Evolutionary conservation across 2,888 invertebrate species (phyloP).

Genomic region (Pinctada fucata): DNA sequence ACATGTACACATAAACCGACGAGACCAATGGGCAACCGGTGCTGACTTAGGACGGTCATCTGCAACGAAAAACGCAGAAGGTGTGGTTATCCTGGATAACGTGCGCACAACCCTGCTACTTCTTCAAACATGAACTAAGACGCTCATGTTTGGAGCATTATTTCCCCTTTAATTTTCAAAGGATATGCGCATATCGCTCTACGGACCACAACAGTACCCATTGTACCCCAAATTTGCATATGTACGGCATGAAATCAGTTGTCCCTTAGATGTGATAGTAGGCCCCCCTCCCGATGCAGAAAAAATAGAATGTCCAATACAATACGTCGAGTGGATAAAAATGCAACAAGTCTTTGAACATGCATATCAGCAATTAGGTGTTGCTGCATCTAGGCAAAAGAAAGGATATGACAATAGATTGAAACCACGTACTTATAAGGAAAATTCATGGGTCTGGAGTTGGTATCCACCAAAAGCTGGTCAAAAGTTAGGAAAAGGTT

Average conservation of each 20-base stretch:
- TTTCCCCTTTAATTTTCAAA: too few species aligned
- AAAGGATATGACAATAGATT: slow-evolving; percentile 33
- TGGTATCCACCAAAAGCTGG: slow-evolving; percentile 42
- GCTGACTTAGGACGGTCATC: too few species aligned
- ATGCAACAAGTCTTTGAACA: slow-evolving; percentile 31
- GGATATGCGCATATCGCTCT: slow-evolving; percentile 39
- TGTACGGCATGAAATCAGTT: slow-evolving; percentile 42
- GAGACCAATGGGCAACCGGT: too few species aligned
- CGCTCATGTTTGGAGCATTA: too few species aligned
- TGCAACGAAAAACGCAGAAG: too few species aligned
- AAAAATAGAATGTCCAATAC: slow-evolving; percentile 27
- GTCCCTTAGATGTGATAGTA: slow-evolving; percentile 48
- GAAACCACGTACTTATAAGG: slow-evolving; percentile 33
- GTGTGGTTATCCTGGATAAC: too few species aligned
- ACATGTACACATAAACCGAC: too few species aligned
- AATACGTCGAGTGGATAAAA: slow-evolving; percentile 39
- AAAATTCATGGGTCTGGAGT: slow-evolving; percentile 36
- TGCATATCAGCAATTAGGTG: slow-evolving; percentile 35
- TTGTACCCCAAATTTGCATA: slow-evolving; percentile 40
- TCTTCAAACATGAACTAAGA: too few species aligned
- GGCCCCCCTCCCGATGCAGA: slow-evolving; percentile 16
- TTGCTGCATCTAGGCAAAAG: slow-evolving; percentile 39
- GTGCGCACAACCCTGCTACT: too few species aligned
- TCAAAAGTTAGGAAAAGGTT: slow-evolving; percentile 36
- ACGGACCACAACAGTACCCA: slow-evolving; percentile 42